Percentiles rank a stretch among this genome's conserved stretches.
Conservation (phyloP, 2,888 invertebrate species). For the Crossocerus cetratus region DNA sequence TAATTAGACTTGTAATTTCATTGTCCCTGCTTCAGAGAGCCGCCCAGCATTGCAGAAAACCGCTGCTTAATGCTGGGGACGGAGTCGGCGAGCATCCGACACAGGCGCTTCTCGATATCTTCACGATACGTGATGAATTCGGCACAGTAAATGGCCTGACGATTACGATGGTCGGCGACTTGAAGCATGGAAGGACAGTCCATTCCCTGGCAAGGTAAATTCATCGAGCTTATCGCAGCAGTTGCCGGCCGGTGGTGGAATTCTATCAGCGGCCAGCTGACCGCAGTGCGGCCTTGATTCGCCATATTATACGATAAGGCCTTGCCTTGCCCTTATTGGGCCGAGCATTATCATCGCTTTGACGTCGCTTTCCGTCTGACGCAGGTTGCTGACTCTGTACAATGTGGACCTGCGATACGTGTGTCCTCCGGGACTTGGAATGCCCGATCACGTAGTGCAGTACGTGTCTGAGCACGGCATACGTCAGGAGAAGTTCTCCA, state of each 20-base stretch:
- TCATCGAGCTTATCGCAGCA: no score
- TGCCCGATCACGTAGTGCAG: constrained; percentile 92
- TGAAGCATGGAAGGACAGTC: constrained; percentile 98
- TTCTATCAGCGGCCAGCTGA: no score
- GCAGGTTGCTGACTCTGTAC: constrained; percentile 91
- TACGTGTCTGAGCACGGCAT: constrained; percentile 89
- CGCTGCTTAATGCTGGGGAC: constrained; percentile 98
- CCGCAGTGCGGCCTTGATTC: no score
- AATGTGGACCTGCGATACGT: constrained; percentile 96
- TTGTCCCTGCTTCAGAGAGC: constrained; percentile 81
- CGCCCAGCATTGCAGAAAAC: constrained; percentile 89
- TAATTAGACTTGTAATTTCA: no score
- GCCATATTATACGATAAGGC: no score
- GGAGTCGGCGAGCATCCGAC: constrained; percentile 98
- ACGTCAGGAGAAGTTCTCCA: constrained; percentile 84
- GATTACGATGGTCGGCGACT: constrained; percentile 98
- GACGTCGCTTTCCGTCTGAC: not conserved
- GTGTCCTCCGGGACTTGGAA: constrained; percentile 89
- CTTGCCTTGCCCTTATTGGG: no score
- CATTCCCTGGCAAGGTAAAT: constrained; percentile 92
- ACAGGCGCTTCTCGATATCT: constrained; percentile 97
- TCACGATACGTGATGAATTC: constrained; percentile 98
- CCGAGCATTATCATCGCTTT: not conserved
- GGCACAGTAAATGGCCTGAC: constrained; percentile 98
- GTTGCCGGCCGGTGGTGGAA: no score